Evolutionary conservation across 2,113 vertebrate species (phyloP), one percentile per base, ranked within the genome.

Genomic region (Ursus arctos): DNA sequence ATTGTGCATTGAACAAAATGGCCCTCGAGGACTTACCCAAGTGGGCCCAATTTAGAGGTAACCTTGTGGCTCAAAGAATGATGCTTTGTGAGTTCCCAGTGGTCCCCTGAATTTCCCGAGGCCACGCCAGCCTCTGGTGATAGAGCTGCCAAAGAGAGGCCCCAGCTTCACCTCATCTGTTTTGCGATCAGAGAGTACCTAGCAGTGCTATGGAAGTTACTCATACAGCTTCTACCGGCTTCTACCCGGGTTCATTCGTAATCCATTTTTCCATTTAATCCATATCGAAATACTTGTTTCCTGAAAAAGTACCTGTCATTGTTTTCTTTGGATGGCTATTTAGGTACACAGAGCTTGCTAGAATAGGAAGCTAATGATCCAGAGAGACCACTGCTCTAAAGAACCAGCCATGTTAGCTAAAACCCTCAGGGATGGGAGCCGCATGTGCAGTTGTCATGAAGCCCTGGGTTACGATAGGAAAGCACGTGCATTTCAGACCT

Each of bases 231-330:
- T 40, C 40, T 40, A 40, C 40, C 59, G n/a, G 36, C 15, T 94
- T 89, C 61, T 40, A 13, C 19, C 36, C 57, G 69, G 22, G 7
- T 51, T 80, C 65, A 18, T 77, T 77, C 43, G 49, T 74, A 74
- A 15, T 74, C 43, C 26, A 49, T 49, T 49, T 77, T 77, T 77
- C 74, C 43, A 49, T 18, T 77, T 77, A 77, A 49, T 49, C 43
- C 74, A 36, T 43, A 71, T 91, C n/a, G 71, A 28, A 95, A 67
- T 91, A 89, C 59, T 79, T 96, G 43, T 82, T 94, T 95, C 24
- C 85, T 84, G 4, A 94, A 95, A 76, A 82, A 74, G 18, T 57
- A 53, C 31, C 57, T 97, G n/a, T 53, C 74, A 11, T 89, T 21
- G 0, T 71, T 97, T 82, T 85, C 51, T 53, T 69, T 59, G 80